These are phyloP conservation scores for Pristionchus entomophagus DNA, from an alignment of 2,888 invertebrate species.

Conservation along the genomic window DNA sequence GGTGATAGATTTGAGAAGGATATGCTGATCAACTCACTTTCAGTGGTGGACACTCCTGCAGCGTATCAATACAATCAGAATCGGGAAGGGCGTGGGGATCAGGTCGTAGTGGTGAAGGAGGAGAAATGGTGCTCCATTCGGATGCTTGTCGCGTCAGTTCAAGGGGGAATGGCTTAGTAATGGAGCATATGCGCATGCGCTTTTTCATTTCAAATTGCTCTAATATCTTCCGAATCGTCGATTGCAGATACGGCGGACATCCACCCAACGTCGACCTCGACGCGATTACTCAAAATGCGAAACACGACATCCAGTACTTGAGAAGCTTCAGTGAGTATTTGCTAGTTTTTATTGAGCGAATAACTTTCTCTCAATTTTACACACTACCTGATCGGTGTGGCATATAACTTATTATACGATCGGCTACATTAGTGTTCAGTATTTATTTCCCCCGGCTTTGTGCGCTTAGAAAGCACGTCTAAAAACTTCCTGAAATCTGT, in stretches of 20 bases:
- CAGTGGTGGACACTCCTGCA: conserved; percentile 5
- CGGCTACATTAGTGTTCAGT: no score
- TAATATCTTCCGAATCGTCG: background rate
- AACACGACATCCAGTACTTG: background rate
- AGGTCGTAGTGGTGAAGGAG: conserved; percentile 19
- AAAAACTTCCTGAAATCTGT: no score
- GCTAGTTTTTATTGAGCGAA: no score
- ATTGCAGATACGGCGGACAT: background rate
- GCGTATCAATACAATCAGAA: background rate
- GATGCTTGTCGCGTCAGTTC: conserved; percentile 32
- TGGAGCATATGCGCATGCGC: no score
- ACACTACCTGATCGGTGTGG: no score
- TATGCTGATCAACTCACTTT: background rate
- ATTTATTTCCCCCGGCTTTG: no score
- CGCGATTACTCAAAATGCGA: background rate
- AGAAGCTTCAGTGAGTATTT: background rate
- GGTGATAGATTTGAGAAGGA: no score
- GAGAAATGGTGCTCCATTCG: conserved; percentile 40
- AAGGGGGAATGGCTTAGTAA: background rate
- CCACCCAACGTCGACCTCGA: background rate
- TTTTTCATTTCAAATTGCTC: no score
- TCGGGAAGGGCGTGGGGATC: background rate
- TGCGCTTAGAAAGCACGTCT: no score
- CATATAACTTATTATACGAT: no score
- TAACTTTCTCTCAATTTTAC: no score